phyloP scores from a whole-genome alignment of 2,888 invertebrate species.

The Oxystoma pomonae region DNA sequence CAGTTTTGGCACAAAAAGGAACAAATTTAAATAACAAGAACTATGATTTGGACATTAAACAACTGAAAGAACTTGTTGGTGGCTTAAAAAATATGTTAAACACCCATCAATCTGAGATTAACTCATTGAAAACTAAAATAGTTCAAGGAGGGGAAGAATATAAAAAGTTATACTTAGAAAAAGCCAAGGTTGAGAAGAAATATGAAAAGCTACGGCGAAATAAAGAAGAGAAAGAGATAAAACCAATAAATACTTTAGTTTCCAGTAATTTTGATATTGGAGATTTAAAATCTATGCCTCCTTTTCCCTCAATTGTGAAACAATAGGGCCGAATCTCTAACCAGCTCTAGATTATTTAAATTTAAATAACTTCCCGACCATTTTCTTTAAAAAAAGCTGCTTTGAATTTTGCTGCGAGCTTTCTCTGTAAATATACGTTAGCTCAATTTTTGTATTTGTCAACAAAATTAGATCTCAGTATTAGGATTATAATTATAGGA shows the following conservation, averaged over 20 bases:
- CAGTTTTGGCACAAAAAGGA: conserved; percentile 26
- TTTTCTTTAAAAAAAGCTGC: too few species aligned
- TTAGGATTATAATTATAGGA: too few species aligned
- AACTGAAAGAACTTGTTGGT: conserved; percentile 28
- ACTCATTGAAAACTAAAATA: conserved; percentile 34
- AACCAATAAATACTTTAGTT: conserved; percentile 20
- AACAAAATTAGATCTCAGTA: too few species aligned
- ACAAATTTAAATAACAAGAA: conserved; percentile 14
- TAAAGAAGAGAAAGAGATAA: conserved; percentile 14
- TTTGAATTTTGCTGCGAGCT: too few species aligned
- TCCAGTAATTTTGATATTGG: conserved; percentile 30
- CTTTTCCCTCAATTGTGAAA: conserved; percentile 30
- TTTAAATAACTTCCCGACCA: too few species aligned
- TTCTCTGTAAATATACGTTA: too few species aligned
- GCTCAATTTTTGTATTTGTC: too few species aligned
- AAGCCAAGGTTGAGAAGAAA: conserved; percentile 31
- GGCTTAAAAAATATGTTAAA: conserved; percentile 31
- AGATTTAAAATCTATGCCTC: conserved; percentile 35
- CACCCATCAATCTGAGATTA: conserved; percentile 37
- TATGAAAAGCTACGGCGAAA: conserved; percentile 28
- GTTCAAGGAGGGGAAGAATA: conserved; percentile 32
- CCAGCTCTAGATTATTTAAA: too few species aligned
- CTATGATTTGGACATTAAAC: conserved; percentile 33
- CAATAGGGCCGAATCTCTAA: too few species aligned
- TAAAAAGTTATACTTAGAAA: conserved; percentile 33